Percentiles rank a stretch among this genome's conserved stretches.
These are phyloP conservation scores for Manis crassicaudata DNA, from an alignment of 2,797 vertebrate species.

Conservation along the genomic window DNA sequence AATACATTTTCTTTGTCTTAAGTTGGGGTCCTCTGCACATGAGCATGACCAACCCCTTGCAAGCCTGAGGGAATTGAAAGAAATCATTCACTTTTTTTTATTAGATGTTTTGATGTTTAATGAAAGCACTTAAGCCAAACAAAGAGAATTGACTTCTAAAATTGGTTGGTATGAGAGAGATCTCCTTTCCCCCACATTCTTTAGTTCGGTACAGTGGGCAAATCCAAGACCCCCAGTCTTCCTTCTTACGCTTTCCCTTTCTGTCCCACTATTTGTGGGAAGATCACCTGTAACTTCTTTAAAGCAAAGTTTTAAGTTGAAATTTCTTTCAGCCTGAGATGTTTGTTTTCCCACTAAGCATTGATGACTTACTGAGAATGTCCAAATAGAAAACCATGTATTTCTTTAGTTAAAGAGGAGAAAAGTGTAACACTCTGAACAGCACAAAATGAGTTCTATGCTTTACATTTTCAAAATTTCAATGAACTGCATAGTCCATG, in stretches of 20 bases:
- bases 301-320: background rate
- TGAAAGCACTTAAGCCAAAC: background rate
- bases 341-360: background rate
- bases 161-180: background rate
- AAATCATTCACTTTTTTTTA: background rate
- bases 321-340: background rate
- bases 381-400: background rate
- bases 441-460: background rate
- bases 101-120: background rate
- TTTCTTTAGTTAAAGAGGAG: slow-evolving; percentile 25
- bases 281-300: background rate
- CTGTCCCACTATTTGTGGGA: background rate
- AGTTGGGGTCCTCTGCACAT: background rate
- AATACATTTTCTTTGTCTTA: background rate
- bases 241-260: background rate
- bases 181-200: background rate
- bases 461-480: background rate
- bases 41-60: background rate
- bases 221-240: background rate
- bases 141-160: background rate
- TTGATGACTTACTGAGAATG: slow-evolving; percentile 11
- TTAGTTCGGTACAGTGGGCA: background rate
- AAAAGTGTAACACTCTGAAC: background rate
- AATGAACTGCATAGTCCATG: background rate
- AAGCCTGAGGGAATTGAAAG: background rate